Evolutionary conservation across 2,797 vertebrate species (phyloP).

Genomic region (Carduelis carduelis): DNA sequence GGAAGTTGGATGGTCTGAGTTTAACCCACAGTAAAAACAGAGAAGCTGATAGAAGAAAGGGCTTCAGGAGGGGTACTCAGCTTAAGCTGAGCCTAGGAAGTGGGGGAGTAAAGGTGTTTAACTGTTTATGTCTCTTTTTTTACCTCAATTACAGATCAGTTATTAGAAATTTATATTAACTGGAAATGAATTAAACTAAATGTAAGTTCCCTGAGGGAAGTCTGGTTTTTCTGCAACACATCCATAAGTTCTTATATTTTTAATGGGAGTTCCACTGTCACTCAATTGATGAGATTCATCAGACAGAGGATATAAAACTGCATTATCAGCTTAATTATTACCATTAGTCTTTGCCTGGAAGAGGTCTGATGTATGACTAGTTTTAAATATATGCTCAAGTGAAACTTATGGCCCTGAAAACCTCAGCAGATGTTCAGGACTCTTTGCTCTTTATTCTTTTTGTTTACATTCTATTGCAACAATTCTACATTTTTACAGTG

Average conservation of each 20-base stretch:
- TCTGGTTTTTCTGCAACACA: neutral
- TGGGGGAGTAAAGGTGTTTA: neutral
- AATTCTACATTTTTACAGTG: neutral
- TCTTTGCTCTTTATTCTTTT: neutral
- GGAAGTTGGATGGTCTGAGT: neutral
- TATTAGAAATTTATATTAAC: neutral
- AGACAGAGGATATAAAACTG: constrained; percentile 1
- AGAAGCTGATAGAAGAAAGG: neutral
- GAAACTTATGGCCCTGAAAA: neutral
- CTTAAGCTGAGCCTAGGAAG: neutral
- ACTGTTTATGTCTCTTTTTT: neutral
- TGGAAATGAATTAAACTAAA: neutral
- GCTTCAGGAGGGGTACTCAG: neutral
- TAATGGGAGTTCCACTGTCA: neutral
- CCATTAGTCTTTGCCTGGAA: neutral
- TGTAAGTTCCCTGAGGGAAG: neutral
- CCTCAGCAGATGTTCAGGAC: neutral
- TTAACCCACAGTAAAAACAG: neutral
- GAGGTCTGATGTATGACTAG: neutral
- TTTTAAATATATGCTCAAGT: neutral
- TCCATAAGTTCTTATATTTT: constrained; percentile 1
- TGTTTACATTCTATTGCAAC: neutral
- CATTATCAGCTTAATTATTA: constrained; percentile 1
- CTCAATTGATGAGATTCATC: neutral
- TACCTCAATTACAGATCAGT: neutral